phyloP scores from a whole-genome alignment of 1,140 invertebrate species.

The Acromyrmex echinatior region DNA sequence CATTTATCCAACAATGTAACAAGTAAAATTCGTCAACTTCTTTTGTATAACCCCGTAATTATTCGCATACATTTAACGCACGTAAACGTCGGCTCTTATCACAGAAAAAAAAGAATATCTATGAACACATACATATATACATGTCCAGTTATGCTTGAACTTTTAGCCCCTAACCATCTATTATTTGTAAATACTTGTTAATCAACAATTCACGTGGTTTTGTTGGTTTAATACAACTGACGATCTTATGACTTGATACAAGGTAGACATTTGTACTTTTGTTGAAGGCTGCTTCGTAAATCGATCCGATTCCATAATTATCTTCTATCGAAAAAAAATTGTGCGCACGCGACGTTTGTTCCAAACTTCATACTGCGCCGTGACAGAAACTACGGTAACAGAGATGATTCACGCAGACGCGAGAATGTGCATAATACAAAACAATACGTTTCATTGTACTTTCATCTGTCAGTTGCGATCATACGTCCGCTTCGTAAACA shows the following conservation, averaged over 20 bases:
- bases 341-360: not conserved
- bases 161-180: too few relatives aligned
- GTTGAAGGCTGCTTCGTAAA: not conserved
- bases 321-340: slow-evolving; percentile 6
- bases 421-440: slow-evolving; percentile 11
- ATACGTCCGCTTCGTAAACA: not conserved
- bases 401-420: slow-evolving; percentile 45
- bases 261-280: not conserved
- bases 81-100: too few relatives aligned
- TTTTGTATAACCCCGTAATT: too few relatives aligned
- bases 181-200: too few relatives aligned
- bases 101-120: too few relatives aligned
- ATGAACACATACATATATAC: too few relatives aligned
- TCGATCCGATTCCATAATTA: slow-evolving; percentile 33
- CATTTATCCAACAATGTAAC: too few relatives aligned
- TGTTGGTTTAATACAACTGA: not conserved
- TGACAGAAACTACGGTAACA: not conserved
- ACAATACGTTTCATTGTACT: not conserved
- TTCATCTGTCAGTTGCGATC: slow-evolving; percentile 29
- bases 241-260: slow-evolving; percentile 7
- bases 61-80: too few relatives aligned
- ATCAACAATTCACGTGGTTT: not conserved
- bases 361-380: slow-evolving; percentile 10
- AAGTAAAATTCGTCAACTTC: too few relatives aligned
- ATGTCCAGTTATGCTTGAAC: too few relatives aligned